Evolutionary conservation across 2,888 invertebrate genomes (phyloP).

Genomic region (Aphodius sticticus): DNA sequence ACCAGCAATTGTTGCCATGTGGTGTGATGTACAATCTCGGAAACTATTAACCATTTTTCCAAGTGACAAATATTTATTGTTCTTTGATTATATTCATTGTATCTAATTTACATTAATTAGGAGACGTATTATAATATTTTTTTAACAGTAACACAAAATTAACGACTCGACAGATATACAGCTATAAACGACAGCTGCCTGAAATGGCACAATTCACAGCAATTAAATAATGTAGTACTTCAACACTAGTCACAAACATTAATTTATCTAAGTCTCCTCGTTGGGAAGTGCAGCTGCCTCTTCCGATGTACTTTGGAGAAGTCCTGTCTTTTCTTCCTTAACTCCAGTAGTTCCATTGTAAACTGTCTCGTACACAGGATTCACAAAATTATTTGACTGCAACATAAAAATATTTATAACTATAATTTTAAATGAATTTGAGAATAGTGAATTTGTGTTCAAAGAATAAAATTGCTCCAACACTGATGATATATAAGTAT

Average conservation of each 20-base stretch:
- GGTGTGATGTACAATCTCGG: not conserved
- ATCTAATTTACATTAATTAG: not conserved
- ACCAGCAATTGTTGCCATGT: not conserved
- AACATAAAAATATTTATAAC: conserved; percentile 41
- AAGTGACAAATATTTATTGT: conserved; percentile 12
- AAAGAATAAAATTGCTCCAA: too few relatives aligned
- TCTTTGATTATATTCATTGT: not conserved
- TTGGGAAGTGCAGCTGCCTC: conserved; percentile 56
- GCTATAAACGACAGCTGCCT: conserved; percentile 33
- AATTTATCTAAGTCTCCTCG: conserved; percentile 53
- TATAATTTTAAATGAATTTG: too few relatives aligned
- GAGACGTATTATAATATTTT: not conserved
- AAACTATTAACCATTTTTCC: not conserved
- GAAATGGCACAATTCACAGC: conserved; percentile 61
- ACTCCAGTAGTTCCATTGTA: conserved; percentile 64
- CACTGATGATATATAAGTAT: too few relatives aligned
- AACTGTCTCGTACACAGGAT: conserved; percentile 87
- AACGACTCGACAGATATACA: conserved; percentile 16
- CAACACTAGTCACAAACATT: conserved; percentile 29
- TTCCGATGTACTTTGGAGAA: conserved; percentile 64
- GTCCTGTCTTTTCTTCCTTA: conserved; percentile 65
- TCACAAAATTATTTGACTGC: conserved; percentile 79
- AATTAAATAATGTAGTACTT: conserved; percentile 46
- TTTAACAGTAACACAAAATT: conserved; percentile 12
- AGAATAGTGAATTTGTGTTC: too few relatives aligned